Conservation (phyloP, 2,797 vertebrate genomes). For the Pipistrellus pygmaeus region DNA sequence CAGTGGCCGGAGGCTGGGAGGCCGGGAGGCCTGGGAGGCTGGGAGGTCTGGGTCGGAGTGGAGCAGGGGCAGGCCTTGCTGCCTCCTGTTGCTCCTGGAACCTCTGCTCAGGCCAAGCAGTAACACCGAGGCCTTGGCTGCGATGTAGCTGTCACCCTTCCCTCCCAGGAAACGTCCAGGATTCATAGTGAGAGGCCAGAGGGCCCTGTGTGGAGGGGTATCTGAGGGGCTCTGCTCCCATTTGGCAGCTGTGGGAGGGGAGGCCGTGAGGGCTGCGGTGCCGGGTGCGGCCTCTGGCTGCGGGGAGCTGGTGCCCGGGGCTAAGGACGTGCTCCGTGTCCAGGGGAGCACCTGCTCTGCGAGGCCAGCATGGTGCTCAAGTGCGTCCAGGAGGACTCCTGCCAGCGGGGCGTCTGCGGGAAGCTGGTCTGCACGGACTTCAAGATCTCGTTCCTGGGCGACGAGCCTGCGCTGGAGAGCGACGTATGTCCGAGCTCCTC, state of each 20-base stretch:
- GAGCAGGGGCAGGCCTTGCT: neutral
- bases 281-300: neutral
- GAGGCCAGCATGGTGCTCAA: slow-evolving; percentile 91
- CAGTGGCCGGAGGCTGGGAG: too few relatives aligned
- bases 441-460: slow-evolving; percentile 91
- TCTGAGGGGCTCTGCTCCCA: neutral
- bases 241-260: neutral
- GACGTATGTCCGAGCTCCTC: slow-evolving; percentile 84
- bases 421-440: slow-evolving; percentile 94
- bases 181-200: neutral
- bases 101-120: neutral
- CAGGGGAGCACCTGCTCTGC: slow-evolving; percentile 93
- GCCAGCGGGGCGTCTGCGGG: slow-evolving; percentile 90
- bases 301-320: too few relatives aligned
- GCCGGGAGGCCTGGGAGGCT: too few relatives aligned
- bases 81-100: neutral
- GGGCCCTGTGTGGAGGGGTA: neutral
- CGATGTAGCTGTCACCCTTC: neutral
- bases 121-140: neutral
- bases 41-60: rapidly evolving
- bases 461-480: slow-evolving; percentile 87
- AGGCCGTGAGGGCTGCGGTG: neutral
- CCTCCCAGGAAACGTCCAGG: neutral
- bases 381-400: slow-evolving; percentile 90
- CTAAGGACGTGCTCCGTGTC: too few relatives aligned